Percentiles rank a stretch among this genome's conserved stretches.
phyloP scores from a whole-genome alignment of 2,797 vertebrate species.

The Percopsis omiscomaycus region DNA sequence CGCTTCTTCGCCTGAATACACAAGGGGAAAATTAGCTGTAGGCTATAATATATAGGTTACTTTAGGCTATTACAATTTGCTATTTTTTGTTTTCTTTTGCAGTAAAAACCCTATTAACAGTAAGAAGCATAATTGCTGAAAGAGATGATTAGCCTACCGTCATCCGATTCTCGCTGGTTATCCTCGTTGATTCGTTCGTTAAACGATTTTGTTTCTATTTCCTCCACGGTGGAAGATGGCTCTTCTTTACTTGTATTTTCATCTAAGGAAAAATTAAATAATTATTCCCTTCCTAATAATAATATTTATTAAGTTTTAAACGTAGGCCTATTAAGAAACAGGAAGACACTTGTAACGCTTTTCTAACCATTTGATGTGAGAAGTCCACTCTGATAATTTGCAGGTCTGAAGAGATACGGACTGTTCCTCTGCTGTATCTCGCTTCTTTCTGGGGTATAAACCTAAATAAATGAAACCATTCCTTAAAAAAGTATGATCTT shows the following conservation, averaged over 20 bases:
- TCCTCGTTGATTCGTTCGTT: constrained; percentile 87
- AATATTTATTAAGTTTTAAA: neutral
- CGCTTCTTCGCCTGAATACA: constrained; percentile 81
- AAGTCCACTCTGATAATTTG: constrained; percentile 78
- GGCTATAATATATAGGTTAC: neutral
- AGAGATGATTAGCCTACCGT: constrained; percentile 71
- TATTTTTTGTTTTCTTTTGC: neutral
- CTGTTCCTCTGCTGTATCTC: constrained; percentile 82
- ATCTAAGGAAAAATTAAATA: constrained; percentile 55
- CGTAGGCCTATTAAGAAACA: neutral
- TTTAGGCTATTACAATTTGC: neutral
- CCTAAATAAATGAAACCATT: constrained; percentile 76
- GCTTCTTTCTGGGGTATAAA: constrained; percentile 83
- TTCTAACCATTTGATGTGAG: constrained; percentile 79
- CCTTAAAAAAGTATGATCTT: constrained; percentile 44
- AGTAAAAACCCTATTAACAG: too few relatives aligned
- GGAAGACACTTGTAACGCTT: too few relatives aligned
- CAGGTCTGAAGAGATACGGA: constrained; percentile 74
- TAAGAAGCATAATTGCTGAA: neutral
- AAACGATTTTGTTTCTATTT: constrained; percentile 88
- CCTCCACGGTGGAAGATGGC: constrained; percentile 90
- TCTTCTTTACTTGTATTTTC: constrained; percentile 90
- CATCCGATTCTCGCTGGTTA: constrained; percentile 77
- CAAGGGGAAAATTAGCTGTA: constrained; percentile 4
- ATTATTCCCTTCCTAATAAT: constrained; percentile 1